Conservation (phyloP, 1,140 invertebrate species). For the Agrypnia vestita region DNA sequence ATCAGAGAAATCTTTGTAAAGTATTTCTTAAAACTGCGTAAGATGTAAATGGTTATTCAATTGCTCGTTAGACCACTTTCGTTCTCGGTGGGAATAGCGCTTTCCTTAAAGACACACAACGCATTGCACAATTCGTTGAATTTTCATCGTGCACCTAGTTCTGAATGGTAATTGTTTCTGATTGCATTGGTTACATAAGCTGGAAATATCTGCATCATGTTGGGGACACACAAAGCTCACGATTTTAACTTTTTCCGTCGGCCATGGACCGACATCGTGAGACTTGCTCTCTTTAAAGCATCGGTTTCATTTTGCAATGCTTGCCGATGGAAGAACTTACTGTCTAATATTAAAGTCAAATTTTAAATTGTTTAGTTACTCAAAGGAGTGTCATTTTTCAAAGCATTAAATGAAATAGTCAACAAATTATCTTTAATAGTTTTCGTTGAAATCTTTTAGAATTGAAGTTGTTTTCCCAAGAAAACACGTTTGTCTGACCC, state of each 20-base stretch:
- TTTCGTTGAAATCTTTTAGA: too few relatives aligned
- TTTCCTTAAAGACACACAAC: conserved; percentile 9
- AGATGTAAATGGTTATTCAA: not conserved
- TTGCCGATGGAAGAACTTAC: not conserved
- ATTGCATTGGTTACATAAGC: conserved; percentile 49
- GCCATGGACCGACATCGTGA: conserved; percentile 53
- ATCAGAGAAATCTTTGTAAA: too few relatives aligned
- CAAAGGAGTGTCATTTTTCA: too few relatives aligned
- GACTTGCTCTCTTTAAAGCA: conserved; percentile 49
- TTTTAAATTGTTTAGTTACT: too few relatives aligned
- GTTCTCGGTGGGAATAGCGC: conserved; percentile 6
- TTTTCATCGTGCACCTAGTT: conserved; percentile 7
- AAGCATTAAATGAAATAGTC: too few relatives aligned
- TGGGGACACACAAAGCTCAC: conserved; percentile 42
- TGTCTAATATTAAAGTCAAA: not conserved
- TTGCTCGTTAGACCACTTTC: conserved; percentile 16
- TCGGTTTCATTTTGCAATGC: conserved; percentile 17
- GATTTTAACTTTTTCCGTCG: conserved; percentile 46
- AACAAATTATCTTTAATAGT: too few relatives aligned
- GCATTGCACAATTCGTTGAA: not conserved
- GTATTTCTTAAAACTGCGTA: not conserved
- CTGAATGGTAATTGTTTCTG: conserved; percentile 33
- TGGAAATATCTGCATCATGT: not conserved
- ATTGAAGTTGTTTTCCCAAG: too few relatives aligned
- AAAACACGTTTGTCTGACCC: too few relatives aligned